A percentile compares a stretch with the other conserved stretches of the same genome.
These are phyloP conservation scores for silkworm (Bombyx mori) DNA, from an alignment of 1,140 invertebrate genomes.

Conservation along the genomic window DNA sequence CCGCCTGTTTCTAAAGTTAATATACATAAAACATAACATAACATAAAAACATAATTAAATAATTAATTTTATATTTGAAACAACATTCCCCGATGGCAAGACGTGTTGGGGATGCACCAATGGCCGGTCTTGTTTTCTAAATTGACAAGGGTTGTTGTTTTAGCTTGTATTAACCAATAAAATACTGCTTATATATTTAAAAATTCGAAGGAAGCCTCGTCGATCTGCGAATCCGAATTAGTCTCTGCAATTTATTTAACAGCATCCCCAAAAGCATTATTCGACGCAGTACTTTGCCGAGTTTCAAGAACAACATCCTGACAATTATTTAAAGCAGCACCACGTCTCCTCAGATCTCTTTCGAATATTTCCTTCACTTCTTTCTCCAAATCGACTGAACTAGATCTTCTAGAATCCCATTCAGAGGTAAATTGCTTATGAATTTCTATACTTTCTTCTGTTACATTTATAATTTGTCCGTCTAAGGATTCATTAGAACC, in stretches of 20 bases:
- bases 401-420: slow-evolving; percentile 45
- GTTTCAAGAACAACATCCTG: slow-evolving; percentile 13
- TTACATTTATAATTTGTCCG: slow-evolving; percentile 42
- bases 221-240: too few relatives aligned
- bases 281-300: slow-evolving; percentile 28
- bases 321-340: slow-evolving; percentile 5
- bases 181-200: too few relatives aligned
- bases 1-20: too few relatives aligned
- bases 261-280: slow-evolving; percentile 34
- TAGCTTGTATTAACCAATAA: too few relatives aligned
- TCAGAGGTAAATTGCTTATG: slow-evolving; percentile 34
- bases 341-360: slow-evolving; percentile 25
- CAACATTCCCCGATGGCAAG: too few relatives aligned
- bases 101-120: too few relatives aligned
- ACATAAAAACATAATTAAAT: too few relatives aligned
- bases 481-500: slow-evolving; percentile 39
- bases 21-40: too few relatives aligned
- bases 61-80: too few relatives aligned
- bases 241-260: slow-evolving; percentile 7
- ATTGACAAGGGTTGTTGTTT: too few relatives aligned
- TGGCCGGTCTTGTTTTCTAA: too few relatives aligned
- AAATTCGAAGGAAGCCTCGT: too few relatives aligned
- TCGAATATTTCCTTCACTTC: slow-evolving; percentile 61
- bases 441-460: slow-evolving; percentile 37
- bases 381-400: slow-evolving; percentile 52